Evolutionary conservation across 2,797 vertebrate genomes (phyloP), one percentile per base, ranked within the genome.

Genomic region (Myripristis murdjan): DNA sequence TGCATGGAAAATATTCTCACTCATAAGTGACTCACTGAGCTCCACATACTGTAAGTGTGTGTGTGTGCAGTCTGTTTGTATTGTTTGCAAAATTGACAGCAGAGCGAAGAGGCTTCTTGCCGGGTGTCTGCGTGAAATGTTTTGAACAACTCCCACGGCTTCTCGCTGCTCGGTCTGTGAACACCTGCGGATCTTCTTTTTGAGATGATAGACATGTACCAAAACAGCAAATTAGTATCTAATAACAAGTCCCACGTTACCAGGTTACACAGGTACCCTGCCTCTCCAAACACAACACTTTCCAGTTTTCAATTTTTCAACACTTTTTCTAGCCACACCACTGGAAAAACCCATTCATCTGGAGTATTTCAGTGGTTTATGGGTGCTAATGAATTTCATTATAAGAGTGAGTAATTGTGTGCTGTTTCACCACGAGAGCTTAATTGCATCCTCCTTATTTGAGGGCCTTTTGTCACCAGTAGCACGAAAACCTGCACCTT

Each of bases 341-440:
- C 28, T n/a, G 18, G 41, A 26, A 37, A 57, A 33, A 57, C 55
- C 24, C 53, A 59, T 26, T 47, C n/a, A 64, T 75, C 35, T 43
- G 16, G 14, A 35, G 35, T 51, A 44, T 58, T 48, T 61, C 43
- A 22, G 46, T 35, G 31, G 14, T 43, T 65, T 37, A 28, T n/a
- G 4, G 18, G 23, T n/a, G 31, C 23, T 14, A n/a, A 37, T 64
- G 56, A 44, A 60, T 64, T 65, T 68, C 24, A 57, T 43, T 64
- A 55, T 4, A 41, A 24, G 49, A 31, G 18, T 52, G 41, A 48
- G 57, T 35, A 28, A 26, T 46, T 49, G 16, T 46, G 26, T 28
- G 37, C 5, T 10, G 35, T 67, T 63, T 62, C 12, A 9, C 16
- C 24, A 2, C 43, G 14, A 33, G 18, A 48, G 18, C 33, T 26